These are phyloP conservation scores for Eupristina koningsbergeri DNA, from an alignment of 1,140 invertebrate genomes.

Conservation along the genomic window DNA sequence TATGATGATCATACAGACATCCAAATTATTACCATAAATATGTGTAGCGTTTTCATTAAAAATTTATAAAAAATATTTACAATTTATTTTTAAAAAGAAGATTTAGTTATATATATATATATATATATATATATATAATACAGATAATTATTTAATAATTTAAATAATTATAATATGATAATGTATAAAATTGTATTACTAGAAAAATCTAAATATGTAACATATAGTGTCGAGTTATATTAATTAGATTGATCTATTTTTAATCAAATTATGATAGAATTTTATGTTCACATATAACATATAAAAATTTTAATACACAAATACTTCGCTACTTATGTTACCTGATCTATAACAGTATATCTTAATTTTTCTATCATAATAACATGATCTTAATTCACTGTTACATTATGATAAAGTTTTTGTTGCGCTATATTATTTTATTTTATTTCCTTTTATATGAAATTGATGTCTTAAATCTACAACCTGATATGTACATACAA, in stretches of 20 bases:
- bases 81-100: not conserved
- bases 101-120: not conserved
- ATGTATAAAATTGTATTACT: constrained; percentile 8
- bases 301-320: not conserved
- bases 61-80: too few species aligned
- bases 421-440: constrained; percentile 5
- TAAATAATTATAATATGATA: not conserved
- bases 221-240: not conserved
- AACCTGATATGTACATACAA: constrained; percentile 44
- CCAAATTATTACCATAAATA: too few species aligned
- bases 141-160: not conserved
- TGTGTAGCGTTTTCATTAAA: too few species aligned
- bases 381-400: not conserved
- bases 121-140: too few species aligned
- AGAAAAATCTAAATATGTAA: not conserved
- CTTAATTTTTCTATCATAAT: constrained; percentile 21
- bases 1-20: not conserved
- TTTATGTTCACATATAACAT: not conserved
- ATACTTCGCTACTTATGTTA: not conserved
- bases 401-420: constrained; percentile 12
- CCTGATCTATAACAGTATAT: not conserved
- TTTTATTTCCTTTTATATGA: not conserved
- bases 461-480: constrained; percentile 26
- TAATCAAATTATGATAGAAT: not conserved
- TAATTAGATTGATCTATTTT: not conserved